Evolutionary conservation across 2,797 vertebrate species (phyloP).

Genomic region (Gallinago solitaria): DNA sequence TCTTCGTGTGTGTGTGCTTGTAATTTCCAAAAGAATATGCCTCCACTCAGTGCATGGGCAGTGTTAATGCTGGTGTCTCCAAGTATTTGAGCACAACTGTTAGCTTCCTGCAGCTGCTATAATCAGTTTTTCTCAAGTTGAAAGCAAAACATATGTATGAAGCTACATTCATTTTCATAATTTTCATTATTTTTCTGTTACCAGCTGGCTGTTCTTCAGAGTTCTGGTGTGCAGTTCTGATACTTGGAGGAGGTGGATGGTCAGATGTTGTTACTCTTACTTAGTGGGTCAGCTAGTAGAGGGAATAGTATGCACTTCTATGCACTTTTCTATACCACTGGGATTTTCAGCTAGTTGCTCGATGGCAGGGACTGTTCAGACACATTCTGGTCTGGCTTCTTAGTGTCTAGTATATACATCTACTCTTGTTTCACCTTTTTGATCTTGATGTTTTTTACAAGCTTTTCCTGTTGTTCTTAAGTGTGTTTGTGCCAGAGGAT

Average conservation of each 20-base stretch:
- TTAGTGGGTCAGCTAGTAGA: neutral
- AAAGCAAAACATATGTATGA: fast-evolving
- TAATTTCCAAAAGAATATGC: neutral
- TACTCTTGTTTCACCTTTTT: neutral
- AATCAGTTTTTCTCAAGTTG: neutral
- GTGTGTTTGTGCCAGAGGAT: neutral
- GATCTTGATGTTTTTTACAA: neutral
- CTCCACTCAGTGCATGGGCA: fast-evolving
- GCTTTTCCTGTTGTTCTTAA: neutral
- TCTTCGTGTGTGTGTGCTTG: neutral
- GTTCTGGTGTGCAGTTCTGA: neutral
- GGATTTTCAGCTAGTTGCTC: neutral
- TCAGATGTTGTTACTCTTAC: neutral
- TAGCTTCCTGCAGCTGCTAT: neutral
- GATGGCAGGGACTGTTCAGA: neutral
- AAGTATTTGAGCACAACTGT: neutral
- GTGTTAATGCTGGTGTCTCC: neutral
- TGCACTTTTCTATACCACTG: neutral
- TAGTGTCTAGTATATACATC: neutral
- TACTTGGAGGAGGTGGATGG: neutral
- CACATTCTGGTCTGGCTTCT: neutral
- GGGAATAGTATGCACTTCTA: neutral
- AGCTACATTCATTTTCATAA: fast-evolving
- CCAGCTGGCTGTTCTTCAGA: neutral
- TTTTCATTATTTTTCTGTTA: neutral